phyloP scores from a whole-genome alignment of 2,888 invertebrate genomes.

The Hemaris fuciformis region DNA sequence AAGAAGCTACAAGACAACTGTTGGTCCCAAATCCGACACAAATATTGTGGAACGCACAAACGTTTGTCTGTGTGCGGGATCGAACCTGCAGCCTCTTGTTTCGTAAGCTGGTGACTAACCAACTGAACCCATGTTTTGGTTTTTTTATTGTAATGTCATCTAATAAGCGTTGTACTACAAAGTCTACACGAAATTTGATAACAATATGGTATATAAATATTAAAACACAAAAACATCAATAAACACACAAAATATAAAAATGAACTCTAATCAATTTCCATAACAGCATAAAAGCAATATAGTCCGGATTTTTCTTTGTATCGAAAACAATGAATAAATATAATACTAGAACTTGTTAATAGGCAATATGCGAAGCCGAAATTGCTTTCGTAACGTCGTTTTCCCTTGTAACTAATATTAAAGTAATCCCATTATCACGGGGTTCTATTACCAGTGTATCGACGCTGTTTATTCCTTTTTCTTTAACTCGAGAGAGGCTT shows the following conservation, averaged over 20 bases:
- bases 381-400: conserved; percentile 78
- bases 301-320: not conserved
- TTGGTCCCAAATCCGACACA: too few relatives aligned
- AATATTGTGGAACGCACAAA: too few relatives aligned
- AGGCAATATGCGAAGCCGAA: conserved; percentile 79
- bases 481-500: conserved; percentile 16
- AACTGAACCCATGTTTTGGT: too few relatives aligned
- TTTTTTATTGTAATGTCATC: too few relatives aligned
- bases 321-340: conserved; percentile 32
- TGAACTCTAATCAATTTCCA: not conserved
- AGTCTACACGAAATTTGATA: too few relatives aligned
- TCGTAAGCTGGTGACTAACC: too few relatives aligned
- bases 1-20: too few relatives aligned
- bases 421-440: conserved; percentile 66
- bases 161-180: too few relatives aligned
- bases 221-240: too few relatives aligned
- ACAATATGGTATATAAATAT: too few relatives aligned
- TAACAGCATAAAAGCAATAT: not conserved
- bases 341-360: conserved; percentile 58
- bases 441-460: conserved; percentile 46
- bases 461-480: conserved; percentile 41
- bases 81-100: too few relatives aligned
- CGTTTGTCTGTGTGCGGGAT: too few relatives aligned
- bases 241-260: not conserved
- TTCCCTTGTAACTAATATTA: conserved; percentile 70